Evolutionary conservation across 2,113 vertebrate species (phyloP), one percentile per base, ranked within the genome.

Genomic region (Pantherophis guttatus): DNA sequence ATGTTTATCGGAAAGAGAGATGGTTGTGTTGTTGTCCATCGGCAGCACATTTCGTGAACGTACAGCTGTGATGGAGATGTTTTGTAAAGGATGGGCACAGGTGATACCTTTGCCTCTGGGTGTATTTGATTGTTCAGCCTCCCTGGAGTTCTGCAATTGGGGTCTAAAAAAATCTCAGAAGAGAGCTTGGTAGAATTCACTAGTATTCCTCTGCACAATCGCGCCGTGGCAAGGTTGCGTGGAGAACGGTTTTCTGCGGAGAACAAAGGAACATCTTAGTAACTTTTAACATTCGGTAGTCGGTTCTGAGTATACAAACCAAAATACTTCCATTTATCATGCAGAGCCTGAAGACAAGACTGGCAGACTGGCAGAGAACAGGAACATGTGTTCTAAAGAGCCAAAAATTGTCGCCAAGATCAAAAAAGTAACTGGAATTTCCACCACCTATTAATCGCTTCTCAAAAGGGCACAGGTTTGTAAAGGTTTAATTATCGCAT

Each of bases 101-200:
- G 26, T 92, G 52, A 55, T 94, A 15, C 5, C 85, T 91, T 95
- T 96, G 33, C 44, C 93, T 91, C 11, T 11, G 88, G 95, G 44
- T 92, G 44, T 2, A 93, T 91, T 44, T 85, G 94, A 93, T 94
- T 90, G 39, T 65, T 65, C n/a, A 21, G 3, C 29, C 10, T 85
- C 93, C 90, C 93, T 91, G 92, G 92, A 65, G 89, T 8, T 39
- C 86, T 93, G 55, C 92, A 92, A 81, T 93, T 92, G 92, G 90
- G 44, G 53, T 86, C 48, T 92, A 3, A 55, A 59, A 70, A 93
- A 87, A 29, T 85, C 91, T 44, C 95, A 93, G 90, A 88, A 94
- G 91, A 33, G 10, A 52, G 3, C 4, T 29, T 58, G 8, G 29
- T 53, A 44, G 93, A 70, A n/a, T 57, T 1, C 90, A 15, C 87